Evolutionary conservation across 2,113 vertebrate species (phyloP).

Genomic region (Gobio gobio): DNA sequence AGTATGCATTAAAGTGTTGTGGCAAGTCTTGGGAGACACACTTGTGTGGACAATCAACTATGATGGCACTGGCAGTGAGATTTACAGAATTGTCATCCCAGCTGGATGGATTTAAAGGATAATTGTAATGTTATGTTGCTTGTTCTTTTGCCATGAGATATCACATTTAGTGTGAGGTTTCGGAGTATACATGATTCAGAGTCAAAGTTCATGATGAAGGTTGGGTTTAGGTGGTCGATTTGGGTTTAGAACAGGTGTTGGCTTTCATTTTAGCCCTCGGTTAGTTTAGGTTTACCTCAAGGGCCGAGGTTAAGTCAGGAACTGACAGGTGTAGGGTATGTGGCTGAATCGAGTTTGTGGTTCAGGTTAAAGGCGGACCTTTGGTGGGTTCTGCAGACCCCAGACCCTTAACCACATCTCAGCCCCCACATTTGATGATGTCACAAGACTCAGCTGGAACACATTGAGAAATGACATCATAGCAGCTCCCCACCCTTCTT

Average conservation of each 20-base stretch:
- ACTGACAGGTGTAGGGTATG: background rate
- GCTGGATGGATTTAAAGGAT: conserved; percentile 7
- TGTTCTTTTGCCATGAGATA: background rate
- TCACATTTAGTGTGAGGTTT: background rate
- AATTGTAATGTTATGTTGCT: background rate
- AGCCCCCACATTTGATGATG: conserved; percentile 18
- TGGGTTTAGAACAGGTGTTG: background rate
- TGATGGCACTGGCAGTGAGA: background rate
- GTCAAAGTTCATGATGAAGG: background rate
- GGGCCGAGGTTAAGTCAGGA: conserved; percentile 3
- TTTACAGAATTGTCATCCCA: background rate
- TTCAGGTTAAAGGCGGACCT: conserved; percentile 5
- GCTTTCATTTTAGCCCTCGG: background rate
- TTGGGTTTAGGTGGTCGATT: background rate
- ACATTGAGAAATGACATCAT: conserved; percentile 49
- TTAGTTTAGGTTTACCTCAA: conserved; percentile 20
- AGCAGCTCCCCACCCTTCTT: conserved; percentile 43
- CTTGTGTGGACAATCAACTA: background rate
- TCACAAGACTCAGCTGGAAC: conserved; percentile 47
- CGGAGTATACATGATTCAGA: background rate
- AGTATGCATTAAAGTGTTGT: background rate
- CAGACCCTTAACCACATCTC: conserved; percentile 24
- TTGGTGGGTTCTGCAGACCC: background rate
- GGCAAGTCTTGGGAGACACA: background rate
- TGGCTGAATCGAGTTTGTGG: background rate